These are phyloP conservation scores for Allobates femoralis DNA, from an alignment of 2,797 vertebrate species.

Conservation along the genomic window DNA sequence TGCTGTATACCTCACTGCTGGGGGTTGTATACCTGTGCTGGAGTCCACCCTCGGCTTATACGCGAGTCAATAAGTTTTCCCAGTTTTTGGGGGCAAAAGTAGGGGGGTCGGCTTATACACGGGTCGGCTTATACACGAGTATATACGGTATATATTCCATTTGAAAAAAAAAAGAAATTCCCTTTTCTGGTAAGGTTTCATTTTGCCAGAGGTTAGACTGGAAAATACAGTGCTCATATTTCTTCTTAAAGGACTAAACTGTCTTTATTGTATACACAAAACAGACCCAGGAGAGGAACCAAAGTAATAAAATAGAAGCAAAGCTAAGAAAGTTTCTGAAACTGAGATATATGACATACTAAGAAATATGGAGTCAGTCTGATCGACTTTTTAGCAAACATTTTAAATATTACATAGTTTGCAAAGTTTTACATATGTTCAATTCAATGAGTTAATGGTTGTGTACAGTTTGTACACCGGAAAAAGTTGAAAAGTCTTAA, in stretches of 20 bases:
- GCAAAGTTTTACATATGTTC: neutral
- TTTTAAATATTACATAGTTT: neutral
- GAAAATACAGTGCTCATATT: neutral
- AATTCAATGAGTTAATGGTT: neutral
- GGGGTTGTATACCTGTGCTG: too few species aligned
- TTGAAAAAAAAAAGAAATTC: neutral
- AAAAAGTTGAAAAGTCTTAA: too few species aligned
- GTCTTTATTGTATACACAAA: neutral
- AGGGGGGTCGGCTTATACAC: too few species aligned
- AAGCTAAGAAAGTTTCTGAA: neutral
- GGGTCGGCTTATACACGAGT: too few species aligned
- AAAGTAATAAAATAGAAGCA: neutral
- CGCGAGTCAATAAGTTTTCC: too few species aligned
- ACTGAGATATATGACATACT: neutral
- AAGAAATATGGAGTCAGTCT: neutral
- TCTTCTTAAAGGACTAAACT: constrained; percentile 17
- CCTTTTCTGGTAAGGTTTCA: neutral
- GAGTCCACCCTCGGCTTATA: too few species aligned
- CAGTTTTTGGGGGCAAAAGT: too few species aligned
- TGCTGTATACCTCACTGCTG: too few species aligned
- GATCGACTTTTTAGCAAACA: neutral
- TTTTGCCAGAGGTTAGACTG: constrained; percentile 23
- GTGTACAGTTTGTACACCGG: neutral
- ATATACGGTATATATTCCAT: neutral
- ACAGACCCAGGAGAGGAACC: constrained; percentile 2